Conservation (phyloP, 64 coral and sea anemone genomes). For the Stichodactyla helianthus region DNA sequence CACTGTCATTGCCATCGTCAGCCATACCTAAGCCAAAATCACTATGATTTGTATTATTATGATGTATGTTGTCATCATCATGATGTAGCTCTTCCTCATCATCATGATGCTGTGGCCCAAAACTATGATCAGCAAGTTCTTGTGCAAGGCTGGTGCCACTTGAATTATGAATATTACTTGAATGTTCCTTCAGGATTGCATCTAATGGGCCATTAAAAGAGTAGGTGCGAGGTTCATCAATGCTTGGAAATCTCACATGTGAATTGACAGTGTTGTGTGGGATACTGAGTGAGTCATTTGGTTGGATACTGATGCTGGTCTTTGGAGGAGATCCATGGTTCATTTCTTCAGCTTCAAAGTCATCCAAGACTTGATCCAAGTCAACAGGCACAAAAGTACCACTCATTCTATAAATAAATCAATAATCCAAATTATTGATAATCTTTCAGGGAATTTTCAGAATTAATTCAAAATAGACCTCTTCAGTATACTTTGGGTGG, state of each 20-base stretch:
- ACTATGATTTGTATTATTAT: neutral
- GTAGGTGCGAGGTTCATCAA: neutral
- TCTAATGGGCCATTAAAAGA: slow-evolving; percentile 26
- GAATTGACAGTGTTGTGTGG: neutral
- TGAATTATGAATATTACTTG: neutral
- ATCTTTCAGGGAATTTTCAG: too few species aligned
- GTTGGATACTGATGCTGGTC: neutral
- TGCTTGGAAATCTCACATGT: neutral
- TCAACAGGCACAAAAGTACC: slow-evolving; percentile 91
- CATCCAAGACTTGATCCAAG: slow-evolving; percentile 88
- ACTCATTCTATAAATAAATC: slow-evolving; percentile 47
- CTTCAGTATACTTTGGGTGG: too few species aligned
- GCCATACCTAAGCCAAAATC: neutral
- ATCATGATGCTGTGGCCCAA: neutral
- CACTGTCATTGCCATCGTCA: slow-evolving; percentile 27
- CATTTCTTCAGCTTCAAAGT: slow-evolving; percentile 81
- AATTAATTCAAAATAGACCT: too few species aligned
- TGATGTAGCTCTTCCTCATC: neutral
- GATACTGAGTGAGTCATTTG: neutral
- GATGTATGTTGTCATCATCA: neutral
- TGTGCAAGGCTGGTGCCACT: slow-evolving; percentile 11
- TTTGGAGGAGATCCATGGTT: neutral
- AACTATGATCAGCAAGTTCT: slow-evolving; percentile 5
- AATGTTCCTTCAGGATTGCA: neutral
- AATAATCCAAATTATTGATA: neutral